Conservation (phyloP, 2,888 invertebrate species). For the Bembecia ichneumoniformis region DNA sequence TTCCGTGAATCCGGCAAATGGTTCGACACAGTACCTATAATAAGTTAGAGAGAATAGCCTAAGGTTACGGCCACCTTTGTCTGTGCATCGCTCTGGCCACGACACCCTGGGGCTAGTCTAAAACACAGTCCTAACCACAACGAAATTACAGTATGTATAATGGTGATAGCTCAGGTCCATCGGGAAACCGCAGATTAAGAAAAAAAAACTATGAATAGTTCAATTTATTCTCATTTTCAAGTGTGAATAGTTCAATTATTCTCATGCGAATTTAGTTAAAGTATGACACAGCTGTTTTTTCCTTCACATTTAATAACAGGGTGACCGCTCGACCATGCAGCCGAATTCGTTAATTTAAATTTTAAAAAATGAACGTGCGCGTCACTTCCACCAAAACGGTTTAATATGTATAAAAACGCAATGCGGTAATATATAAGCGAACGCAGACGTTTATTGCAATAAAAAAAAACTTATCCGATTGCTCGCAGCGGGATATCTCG, state of each 20-base stretch:
- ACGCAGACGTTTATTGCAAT: constrained; percentile 5
- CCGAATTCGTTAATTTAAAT: constrained; percentile 14
- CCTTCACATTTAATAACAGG: constrained; percentile 15
- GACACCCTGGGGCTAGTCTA: constrained; percentile 38
- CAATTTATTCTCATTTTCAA: neutral
- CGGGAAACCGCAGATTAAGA: neutral
- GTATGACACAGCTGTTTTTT: constrained; percentile 11
- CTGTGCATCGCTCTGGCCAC: constrained; percentile 26
- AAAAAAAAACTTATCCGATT: constrained; percentile 24
- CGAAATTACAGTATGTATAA: constrained; percentile 15
- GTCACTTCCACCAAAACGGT: neutral
- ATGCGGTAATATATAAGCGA: constrained; percentile 2
- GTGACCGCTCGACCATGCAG: constrained; percentile 30
- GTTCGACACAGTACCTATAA: constrained; percentile 27
- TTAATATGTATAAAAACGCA: constrained; percentile 1
- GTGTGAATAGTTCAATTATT: neutral
- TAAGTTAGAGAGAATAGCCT: constrained; percentile 38
- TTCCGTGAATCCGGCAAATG: constrained; percentile 22
- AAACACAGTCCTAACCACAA: constrained; percentile 33
- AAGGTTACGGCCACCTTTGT: constrained; percentile 31
- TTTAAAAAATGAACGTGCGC: constrained; percentile 1
- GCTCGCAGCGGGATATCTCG: constrained; percentile 27
- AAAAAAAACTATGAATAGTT: neutral
- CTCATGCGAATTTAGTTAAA: constrained; percentile 2
- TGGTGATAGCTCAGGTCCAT: neutral